phyloP scores from a whole-genome alignment of 1,140 invertebrate species.

The Aphelenchoides fujianensis region DNA sequence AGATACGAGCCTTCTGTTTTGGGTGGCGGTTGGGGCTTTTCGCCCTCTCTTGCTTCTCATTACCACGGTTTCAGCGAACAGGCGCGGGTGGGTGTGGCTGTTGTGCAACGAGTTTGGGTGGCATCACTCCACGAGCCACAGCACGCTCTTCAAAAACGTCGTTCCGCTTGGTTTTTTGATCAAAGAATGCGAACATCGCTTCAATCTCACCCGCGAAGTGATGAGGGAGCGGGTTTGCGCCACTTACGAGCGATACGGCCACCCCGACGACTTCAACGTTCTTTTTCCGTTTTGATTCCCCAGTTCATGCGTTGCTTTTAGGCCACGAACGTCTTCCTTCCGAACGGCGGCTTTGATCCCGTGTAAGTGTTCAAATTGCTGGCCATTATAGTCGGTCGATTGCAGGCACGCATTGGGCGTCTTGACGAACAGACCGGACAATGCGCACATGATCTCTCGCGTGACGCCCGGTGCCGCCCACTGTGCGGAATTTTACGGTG shows the following conservation, averaged over 20 bases:
- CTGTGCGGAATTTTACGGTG: slow-evolving; percentile 59
- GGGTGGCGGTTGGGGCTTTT: slow-evolving; percentile 1
- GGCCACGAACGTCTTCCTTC: slow-evolving; percentile 53
- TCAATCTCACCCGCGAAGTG: too few relatives aligned
- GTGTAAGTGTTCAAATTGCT: slow-evolving; percentile 37
- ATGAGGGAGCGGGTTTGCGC: slow-evolving; percentile 13
- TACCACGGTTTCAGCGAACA: not conserved
- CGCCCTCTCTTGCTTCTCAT: too few relatives aligned
- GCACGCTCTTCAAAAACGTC: slow-evolving; percentile 9
- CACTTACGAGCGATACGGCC: slow-evolving; percentile 21
- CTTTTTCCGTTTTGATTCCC: not conserved
- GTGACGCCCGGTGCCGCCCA: slow-evolving; percentile 30
- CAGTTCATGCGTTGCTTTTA: slow-evolving; percentile 31
- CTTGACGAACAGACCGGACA: too few relatives aligned
- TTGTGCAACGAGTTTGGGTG: slow-evolving; percentile 42
- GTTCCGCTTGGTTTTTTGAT: slow-evolving; percentile 13
- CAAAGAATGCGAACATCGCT: slow-evolving; percentile 9
- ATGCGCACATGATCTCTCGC: not conserved
- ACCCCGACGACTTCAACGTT: slow-evolving; percentile 18
- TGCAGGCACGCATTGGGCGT: not conserved
- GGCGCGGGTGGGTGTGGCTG: slow-evolving; percentile 44
- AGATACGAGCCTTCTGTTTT: not conserved
- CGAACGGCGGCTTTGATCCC: slow-evolving; percentile 54
- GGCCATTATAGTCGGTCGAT: not conserved
- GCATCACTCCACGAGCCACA: slow-evolving; percentile 34